Base-by-base conservation (phyloP, 2,113 vertebrate species). In the Proteles cristata region DNA sequence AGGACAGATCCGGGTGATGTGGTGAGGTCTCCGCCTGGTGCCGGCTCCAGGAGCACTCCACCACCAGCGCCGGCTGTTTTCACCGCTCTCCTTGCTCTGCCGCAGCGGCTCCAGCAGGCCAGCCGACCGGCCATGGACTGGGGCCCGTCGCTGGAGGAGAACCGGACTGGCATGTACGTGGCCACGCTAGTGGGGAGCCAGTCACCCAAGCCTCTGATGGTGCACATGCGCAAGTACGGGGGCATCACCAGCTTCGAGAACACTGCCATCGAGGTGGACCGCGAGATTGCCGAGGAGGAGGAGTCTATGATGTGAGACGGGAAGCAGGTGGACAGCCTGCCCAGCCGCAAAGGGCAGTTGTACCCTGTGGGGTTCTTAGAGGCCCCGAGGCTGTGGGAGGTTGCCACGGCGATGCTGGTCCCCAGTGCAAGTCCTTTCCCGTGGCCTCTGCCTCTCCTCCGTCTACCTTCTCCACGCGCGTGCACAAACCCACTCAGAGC, bases 181-280 rank as follows among this genome's bases (percentile, higher is more conserved):
- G 93, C 98, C 0, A 99, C 99, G 0, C 96, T 99, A 93, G 98
- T 98, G 0, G 99, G 99, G 35, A 99, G 99, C 97, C 99, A 99
- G 98, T 99, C 99, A 1, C 99, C 99, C 83, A 99, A 98, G 50
- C 99, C 99, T 0, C 97, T 99, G 97, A 99, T 99, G 99, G 99
- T 99, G 15, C 99, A 99, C 94, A 99, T 99, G 99, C 7, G 99
- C 92, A 99, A 99, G 92, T 99, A 99, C 0, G 99, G 99, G 4
- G 99, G 99, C 81, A 98, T 99, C 97, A 99, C 99, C 98, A 99
- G 99, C 98, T 99, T 99, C 0, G 99, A 99, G 98, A 99, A 99
- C 94, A 99, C 98, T 0, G 99, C 99, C 93, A 98, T 99, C 0
- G 98, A 99, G 97, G 98, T 99, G 97, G 99, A 99, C 97, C 98